Conservation (phyloP, 2,113 vertebrate species). For the Narcine bancroftii region DNA sequence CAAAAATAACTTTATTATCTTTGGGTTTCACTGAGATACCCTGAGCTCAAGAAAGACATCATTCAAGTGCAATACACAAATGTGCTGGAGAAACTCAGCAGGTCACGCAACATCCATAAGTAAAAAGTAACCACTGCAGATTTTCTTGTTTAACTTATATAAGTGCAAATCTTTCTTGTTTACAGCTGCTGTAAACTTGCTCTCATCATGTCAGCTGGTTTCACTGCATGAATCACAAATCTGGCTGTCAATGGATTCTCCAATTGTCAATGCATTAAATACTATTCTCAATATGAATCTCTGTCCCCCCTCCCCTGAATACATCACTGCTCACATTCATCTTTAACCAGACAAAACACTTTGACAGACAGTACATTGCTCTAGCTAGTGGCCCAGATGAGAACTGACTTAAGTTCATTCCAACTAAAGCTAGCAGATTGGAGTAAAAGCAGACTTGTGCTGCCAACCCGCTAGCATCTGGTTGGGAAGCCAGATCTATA, state of each 20-base stretch:
- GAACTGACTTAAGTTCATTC: constrained; percentile 16
- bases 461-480: constrained; percentile 37
- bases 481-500: constrained; percentile 35
- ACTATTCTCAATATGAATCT: not conserved
- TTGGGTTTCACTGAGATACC: no score
- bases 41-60: no score
- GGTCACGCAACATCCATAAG: no score
- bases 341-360: not conserved
- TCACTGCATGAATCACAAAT: not conserved
- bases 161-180: no score
- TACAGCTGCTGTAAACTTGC: not conserved
- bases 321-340: not conserved
- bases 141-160: no score
- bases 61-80: no score
- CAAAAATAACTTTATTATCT: no score
- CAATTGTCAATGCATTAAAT: not conserved
- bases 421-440: constrained; percentile 30
- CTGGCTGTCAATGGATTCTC: not conserved
- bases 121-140: no score
- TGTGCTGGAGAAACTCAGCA: no score
- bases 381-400: constrained; percentile 20
- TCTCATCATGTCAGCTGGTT: not conserved
- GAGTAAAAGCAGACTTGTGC: constrained; percentile 21
- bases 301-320: not conserved
- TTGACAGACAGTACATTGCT: not conserved